Evolutionary conservation across 2,113 vertebrate species (phyloP), one percentile per base, ranked within the genome.

Genomic region (Numenius arquata): DNA sequence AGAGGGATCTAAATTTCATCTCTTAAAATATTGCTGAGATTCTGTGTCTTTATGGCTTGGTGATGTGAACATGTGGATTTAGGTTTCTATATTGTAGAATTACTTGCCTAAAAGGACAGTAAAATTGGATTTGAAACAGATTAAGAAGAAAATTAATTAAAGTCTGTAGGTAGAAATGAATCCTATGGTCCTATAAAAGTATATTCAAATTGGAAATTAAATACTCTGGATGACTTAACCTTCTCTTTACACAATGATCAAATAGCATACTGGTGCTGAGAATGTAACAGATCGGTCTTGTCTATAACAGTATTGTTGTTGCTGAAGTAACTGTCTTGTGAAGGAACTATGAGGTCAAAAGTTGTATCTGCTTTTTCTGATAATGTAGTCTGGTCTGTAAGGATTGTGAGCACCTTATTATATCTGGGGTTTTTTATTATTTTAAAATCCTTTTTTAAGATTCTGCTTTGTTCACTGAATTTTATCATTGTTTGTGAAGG

Each of bases 321-420:
- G 29, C 47, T 61, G 62, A 11, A 17, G 6, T 41, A 59, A 32
- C n/a, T 61, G 29, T 71, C 11, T 36, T 0, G 0, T 61, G 68
- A 56, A 80, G 41, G 43, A 71, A 40, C 32, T 72, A 2, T 4
- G 41, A 72, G 45, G 36, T 58, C 19, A 79, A 17, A 88, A 56
- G 18, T 5, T 40, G 2, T 41, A 18, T 50, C 11, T 91, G 34
- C 12, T 82, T 93, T 91, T 94, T 83, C 4, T 41, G 58, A 2
- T 43, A 18, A 19, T 4, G 1, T 68, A 59, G 45, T 5, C 52
- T 79, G 27, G 12, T 61, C 19, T 27, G 5, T 88, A 55, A 70
- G 30, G 45, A 32, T 16, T 70, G 32, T 0, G 0, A 32, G n/a
- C 58, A 17, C 11, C 12, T 80, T 87, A 40, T n/a, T 73, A 19